phyloP scores from a whole-genome alignment of 2,113 vertebrate genomes.

The Stigmatopora nigra region DNA sequence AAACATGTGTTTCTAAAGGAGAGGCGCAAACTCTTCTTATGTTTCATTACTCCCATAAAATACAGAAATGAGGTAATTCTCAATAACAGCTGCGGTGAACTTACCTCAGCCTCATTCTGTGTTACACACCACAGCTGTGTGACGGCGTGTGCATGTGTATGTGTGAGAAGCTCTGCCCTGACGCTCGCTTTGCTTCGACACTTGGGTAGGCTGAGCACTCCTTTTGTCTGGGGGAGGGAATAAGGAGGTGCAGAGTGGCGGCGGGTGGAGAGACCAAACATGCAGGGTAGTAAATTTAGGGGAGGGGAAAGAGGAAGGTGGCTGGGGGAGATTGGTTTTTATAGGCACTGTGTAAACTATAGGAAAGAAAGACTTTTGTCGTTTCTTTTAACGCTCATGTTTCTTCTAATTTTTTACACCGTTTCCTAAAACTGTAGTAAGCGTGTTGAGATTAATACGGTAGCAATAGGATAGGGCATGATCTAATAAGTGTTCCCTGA shows the following conservation, averaged over 20 bases:
- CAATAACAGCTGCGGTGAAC: slow-evolving; percentile 34
- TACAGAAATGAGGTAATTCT: slow-evolving; percentile 32
- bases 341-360: slow-evolving; percentile 39
- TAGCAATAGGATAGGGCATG: too few relatives aligned
- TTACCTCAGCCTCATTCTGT: slow-evolving; percentile 41
- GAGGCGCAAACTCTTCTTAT: background rate
- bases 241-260: slow-evolving; percentile 25
- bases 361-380: slow-evolving; percentile 22
- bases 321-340: slow-evolving; percentile 11
- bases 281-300: slow-evolving; percentile 42
- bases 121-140: slow-evolving; percentile 32
- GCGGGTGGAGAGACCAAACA: slow-evolving; percentile 29
- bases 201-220: slow-evolving; percentile 56
- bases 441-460: too few relatives aligned
- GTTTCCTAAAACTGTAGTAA: background rate
- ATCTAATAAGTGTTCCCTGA: too few relatives aligned
- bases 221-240: slow-evolving; percentile 50
- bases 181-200: slow-evolving; percentile 63
- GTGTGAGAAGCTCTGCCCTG: slow-evolving; percentile 23
- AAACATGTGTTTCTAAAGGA: slow-evolving; percentile 6
- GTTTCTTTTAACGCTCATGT: slow-evolving; percentile 11
- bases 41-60: slow-evolving; percentile 30
- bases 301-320: slow-evolving; percentile 23
- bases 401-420: background rate
- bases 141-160: slow-evolving; percentile 2